Evolutionary conservation across 2,797 vertebrate genomes (phyloP).

Genomic region (Hippocampus kuda): DNA sequence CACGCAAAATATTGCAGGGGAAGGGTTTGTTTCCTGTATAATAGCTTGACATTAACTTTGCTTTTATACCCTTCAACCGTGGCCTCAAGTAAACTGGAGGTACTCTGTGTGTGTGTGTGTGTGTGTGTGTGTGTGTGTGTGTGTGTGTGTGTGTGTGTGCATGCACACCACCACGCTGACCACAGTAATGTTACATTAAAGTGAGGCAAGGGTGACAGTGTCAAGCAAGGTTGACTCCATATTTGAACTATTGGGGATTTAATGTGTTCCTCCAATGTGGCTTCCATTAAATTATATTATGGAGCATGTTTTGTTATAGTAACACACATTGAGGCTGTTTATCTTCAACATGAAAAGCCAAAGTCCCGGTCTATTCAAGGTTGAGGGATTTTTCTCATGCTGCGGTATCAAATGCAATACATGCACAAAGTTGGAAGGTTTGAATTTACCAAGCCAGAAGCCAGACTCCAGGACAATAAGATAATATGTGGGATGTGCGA

Average conservation of each 20-base stretch:
- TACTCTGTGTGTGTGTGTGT: neutral
- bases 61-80: slow-evolving; percentile 4
- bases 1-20: neutral
- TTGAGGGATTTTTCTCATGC: neutral
- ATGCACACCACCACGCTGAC: neutral
- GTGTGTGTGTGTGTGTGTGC: neutral
- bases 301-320: too few relatives aligned
- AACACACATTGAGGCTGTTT: too few relatives aligned
- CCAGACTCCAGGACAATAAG: neutral
- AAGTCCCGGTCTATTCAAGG: too few relatives aligned
- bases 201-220: neutral
- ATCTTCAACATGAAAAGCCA: too few relatives aligned
- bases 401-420: neutral
- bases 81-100: neutral
- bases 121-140: slow-evolving; percentile 5
- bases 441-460: neutral
- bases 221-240: neutral
- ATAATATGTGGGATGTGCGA: neutral
- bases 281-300: neutral
- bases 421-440: neutral
- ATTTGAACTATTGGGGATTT: neutral
- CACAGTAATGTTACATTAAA: neutral
- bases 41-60: slow-evolving; percentile 4
- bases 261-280: neutral
- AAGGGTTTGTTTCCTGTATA: neutral